Base-by-base conservation (phyloP, 2,113 vertebrate species). In the Peromyscus leucopus region DNA sequence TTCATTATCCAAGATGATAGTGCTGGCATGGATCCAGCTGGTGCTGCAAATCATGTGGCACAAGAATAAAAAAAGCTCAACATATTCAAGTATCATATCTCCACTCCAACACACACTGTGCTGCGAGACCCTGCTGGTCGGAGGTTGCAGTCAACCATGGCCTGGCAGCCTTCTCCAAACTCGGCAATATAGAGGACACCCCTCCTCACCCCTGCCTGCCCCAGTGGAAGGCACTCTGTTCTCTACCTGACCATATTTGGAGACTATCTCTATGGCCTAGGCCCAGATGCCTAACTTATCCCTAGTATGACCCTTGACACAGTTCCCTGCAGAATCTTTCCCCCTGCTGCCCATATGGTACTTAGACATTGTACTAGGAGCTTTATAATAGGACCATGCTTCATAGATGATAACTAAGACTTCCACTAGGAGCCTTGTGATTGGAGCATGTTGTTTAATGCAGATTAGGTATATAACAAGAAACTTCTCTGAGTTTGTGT, bases 71-170 rank as follows among this genome's bases (percentile, higher is more conserved):
- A 99, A 99, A 51, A 51, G 99, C 99, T 1, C 99, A 99, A 97
- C 99, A 99, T 98, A 99, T 99, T 97, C 99, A 99, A 97, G 99
- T 99, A 94, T 98, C 99, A 98, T 99, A 99, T 98, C 99, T 99
- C 63, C 99, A 98, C 99, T 99, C 65, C 99, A 99, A 98, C 99
- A 99, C 97, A 99, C 99, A 13, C 98, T 85, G 99, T 99, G 99
- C 99, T 98, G 98, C 98, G 95, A 96, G 96, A 63, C 75, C 74
- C 87, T 67, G 85, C 33, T 72, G 16, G 16, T 72, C 6, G 3
- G 36, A n/a, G 17, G 17, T n/a, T 93, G 92, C 75, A 90, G 57
- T 96, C 88, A 48, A 96, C 94, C 63, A 59, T 46, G 65, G 63
- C 85, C 51, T 42, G 91, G 15, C 42, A 46, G 0, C 76, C 93